Percentiles rank a stretch among this genome's conserved stretches.
phyloP scores from a whole-genome alignment of 2,888 invertebrate species.

The Nebria salina region DNA sequence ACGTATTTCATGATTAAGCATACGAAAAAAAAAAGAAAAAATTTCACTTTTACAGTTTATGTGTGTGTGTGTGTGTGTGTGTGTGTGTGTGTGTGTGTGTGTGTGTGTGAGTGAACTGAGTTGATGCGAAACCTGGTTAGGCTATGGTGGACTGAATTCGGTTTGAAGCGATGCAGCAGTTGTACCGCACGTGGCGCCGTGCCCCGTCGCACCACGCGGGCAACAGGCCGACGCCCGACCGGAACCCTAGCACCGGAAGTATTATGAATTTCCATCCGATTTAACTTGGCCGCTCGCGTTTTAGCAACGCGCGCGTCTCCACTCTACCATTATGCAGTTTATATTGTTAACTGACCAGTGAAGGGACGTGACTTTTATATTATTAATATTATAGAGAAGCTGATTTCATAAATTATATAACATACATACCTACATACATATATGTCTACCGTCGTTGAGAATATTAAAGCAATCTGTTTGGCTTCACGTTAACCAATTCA shows the following conservation, averaged over 20 bases:
- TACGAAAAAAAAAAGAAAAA: too few species aligned
- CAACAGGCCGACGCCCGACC: slow-evolving; percentile 36
- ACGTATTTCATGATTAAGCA: too few species aligned
- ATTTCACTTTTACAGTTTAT: too few species aligned
- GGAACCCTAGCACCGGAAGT: slow-evolving; percentile 34
- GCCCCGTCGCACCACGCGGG: background rate
- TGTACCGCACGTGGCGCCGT: slow-evolving; percentile 2
- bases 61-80: too few species aligned
- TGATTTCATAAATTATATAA: background rate
- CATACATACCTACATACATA: background rate
- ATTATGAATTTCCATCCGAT: slow-evolving; percentile 44
- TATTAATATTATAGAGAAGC: background rate
- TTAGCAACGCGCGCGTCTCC: background rate
- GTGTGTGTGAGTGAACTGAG: too few species aligned
- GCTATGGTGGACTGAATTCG: too few species aligned
- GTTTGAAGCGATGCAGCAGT: background rate
- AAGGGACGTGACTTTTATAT: background rate
- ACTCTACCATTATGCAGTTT: slow-evolving; percentile 8
- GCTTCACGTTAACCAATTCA: background rate
- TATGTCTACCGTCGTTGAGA: background rate
- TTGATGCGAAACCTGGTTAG: too few species aligned
- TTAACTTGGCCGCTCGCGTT: slow-evolving; percentile 8
- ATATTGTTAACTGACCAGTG: background rate
- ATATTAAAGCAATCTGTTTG: background rate
- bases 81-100: too few species aligned